Conservation (phyloP, 2,797 vertebrate species). For the Phoxinus dragarum region DNA sequence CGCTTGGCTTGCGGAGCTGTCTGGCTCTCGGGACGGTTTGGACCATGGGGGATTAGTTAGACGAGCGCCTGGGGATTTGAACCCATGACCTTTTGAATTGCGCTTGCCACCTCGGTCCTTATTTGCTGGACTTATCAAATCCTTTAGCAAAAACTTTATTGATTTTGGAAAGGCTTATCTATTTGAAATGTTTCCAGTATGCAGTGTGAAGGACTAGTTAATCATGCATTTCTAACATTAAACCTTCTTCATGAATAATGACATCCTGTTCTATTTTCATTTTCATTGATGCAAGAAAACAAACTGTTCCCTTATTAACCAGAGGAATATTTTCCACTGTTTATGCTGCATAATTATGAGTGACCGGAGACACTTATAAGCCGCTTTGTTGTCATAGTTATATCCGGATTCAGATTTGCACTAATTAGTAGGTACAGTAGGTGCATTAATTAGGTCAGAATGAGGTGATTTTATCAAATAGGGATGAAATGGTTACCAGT, state of each 20-base stretch:
- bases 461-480: background rate
- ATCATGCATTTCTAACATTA: background rate
- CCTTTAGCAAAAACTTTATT: background rate
- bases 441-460: background rate
- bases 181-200: background rate
- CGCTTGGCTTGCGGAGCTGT: slow-evolving; percentile 8
- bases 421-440: too few species aligned
- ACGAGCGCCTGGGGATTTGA: slow-evolving; percentile 18
- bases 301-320: slow-evolving; percentile 18
- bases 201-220: background rate
- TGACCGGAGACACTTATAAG: background rate
- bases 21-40: slow-evolving; percentile 19
- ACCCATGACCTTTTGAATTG: slow-evolving; percentile 17
- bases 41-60: slow-evolving; percentile 38
- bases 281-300: background rate
- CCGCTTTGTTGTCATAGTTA: background rate
- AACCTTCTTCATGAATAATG: background rate
- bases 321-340: background rate
- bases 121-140: background rate
- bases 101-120: background rate
- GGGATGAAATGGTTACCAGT: background rate
- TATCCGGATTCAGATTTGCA: background rate
- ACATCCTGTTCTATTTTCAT: background rate
- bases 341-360: slow-evolving; percentile 4
- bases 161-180: background rate